These are phyloP conservation scores for Lydus trimaculatus DNA, from an alignment of 2,888 invertebrate species.

Conservation along the genomic window DNA sequence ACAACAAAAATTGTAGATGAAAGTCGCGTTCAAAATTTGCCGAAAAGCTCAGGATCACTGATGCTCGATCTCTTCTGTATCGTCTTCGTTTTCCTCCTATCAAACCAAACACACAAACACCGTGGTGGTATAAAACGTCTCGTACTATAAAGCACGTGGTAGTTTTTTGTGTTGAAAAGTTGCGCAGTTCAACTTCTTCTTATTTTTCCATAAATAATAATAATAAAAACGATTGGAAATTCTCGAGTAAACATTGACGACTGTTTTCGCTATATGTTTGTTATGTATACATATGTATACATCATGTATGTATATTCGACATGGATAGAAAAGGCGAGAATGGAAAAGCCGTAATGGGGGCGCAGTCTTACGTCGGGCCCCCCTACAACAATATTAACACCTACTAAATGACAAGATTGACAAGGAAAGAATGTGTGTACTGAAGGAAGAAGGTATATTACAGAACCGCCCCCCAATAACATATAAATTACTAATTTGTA, in stretches of 20 bases:
- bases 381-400: neutral
- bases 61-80: neutral
- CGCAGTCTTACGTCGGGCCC: conserved; percentile 5
- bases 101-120: neutral
- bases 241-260: no score
- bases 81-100: neutral
- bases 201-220: conserved; percentile 15
- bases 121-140: neutral
- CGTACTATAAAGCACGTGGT: conserved; percentile 24
- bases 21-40: no score
- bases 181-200: conserved; percentile 16
- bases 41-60: no score
- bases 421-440: neutral
- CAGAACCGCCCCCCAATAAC: neutral
- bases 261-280: neutral
- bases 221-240: neutral
- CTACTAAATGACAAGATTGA: neutral
- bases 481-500: conserved; percentile 28
- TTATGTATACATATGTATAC: neutral
- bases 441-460: neutral
- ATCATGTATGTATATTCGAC: no score
- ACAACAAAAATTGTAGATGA: no score
- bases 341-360: neutral
- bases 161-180: conserved; percentile 3
- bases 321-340: neutral